A percentile compares a stretch with the other conserved stretches of the same genome.
Evolutionary conservation across 2,888 invertebrate species (phyloP).

Genomic region (Metalampra italica): DNA sequence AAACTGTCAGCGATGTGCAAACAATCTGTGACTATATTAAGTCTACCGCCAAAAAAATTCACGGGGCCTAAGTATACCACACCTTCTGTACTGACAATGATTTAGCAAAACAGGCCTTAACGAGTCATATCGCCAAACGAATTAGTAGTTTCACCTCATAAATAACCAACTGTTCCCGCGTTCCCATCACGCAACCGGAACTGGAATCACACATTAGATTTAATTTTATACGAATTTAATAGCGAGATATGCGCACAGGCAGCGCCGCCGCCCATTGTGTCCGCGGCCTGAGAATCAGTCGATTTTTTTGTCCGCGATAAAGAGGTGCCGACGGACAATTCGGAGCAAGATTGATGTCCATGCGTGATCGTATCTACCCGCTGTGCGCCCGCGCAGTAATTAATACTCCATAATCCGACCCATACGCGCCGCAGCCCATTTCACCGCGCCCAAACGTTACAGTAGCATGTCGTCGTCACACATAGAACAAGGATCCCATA

Average conservation of each 20-base stretch:
- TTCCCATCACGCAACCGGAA: constrained; percentile 74
- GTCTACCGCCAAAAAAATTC: no score
- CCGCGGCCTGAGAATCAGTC: constrained; percentile 67
- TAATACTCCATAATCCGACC: constrained; percentile 50
- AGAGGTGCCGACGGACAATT: constrained; percentile 73
- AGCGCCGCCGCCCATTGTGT: constrained; percentile 56
- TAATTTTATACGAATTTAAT: constrained; percentile 79
- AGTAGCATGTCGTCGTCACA: constrained; percentile 66
- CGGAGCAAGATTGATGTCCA: constrained; percentile 69
- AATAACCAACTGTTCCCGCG: constrained; percentile 57
- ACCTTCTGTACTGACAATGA: no score
- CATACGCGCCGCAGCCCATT: constrained; percentile 44
- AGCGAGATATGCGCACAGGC: constrained; percentile 57
- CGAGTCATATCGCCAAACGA: constrained; percentile 13
- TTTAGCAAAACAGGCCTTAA: no score
- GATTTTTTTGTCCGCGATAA: constrained; percentile 67
- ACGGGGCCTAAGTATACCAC: no score
- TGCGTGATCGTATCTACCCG: constrained; percentile 62
- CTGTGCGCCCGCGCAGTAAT: constrained; percentile 59
- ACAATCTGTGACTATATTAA: no score
- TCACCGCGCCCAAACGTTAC: constrained; percentile 36
- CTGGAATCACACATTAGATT: constrained; percentile 75
- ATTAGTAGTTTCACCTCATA: constrained; percentile 24
- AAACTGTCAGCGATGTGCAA: no score
- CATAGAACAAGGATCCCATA: no score